Conservation (phyloP, 1,140 invertebrate genomes). For the Drosophila kanapiae region DNA sequence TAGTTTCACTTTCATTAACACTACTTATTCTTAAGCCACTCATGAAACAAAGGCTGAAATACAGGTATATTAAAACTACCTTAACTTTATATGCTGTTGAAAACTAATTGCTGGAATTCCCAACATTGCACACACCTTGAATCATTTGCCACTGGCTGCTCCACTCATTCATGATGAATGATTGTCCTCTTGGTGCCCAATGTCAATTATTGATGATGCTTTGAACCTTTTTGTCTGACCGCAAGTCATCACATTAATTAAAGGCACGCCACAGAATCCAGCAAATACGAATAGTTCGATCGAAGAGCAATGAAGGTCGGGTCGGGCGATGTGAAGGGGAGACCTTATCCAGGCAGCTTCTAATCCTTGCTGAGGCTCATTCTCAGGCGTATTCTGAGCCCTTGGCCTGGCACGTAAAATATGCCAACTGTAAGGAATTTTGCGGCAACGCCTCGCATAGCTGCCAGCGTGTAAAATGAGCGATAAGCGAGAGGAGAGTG, state of each 20-base stretch:
- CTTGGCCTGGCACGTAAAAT: conserved; percentile 73
- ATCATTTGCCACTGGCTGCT: not conserved
- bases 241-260: conserved; percentile 63
- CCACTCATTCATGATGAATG: conserved; percentile 36
- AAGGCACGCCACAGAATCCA: conserved; percentile 49
- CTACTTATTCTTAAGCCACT: not conserved
- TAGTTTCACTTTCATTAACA: not conserved
- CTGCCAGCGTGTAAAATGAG: conserved; percentile 80
- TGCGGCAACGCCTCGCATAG: conserved; percentile 74
- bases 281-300: conserved; percentile 59
- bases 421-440: conserved; percentile 74
- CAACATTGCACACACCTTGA: conserved; percentile 15
- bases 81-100: not conserved
- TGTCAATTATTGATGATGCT: conserved; percentile 56
- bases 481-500: conserved; percentile 62
- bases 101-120: conserved; percentile 7
- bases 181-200: conserved; percentile 32
- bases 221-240: conserved; percentile 54
- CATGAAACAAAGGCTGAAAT: not conserved
- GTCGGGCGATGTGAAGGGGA: not conserved
- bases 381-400: conserved; percentile 33
- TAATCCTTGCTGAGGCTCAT: conserved; percentile 64
- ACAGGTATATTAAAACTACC: not conserved
- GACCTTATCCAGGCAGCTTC: conserved; percentile 27
- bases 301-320: conserved; percentile 11